Conservation (phyloP, 2,888 invertebrate species). For the Drosophila maculinotata region DNA sequence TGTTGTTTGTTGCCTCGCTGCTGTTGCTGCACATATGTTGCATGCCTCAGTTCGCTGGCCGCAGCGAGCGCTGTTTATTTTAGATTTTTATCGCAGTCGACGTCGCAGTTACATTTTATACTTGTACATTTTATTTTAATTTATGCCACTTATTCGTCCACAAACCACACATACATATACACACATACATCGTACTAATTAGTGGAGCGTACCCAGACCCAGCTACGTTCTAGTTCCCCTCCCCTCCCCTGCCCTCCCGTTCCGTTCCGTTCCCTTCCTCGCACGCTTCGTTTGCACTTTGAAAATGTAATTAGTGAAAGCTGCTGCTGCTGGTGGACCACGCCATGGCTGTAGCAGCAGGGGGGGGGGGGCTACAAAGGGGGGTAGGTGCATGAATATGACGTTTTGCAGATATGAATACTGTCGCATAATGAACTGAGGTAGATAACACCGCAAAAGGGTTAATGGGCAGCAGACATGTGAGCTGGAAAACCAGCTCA, state of each 20-base stretch:
- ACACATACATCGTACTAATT: slow-evolving; percentile 67
- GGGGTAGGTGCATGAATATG: slow-evolving; percentile 22
- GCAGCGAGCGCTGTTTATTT: slow-evolving; percentile 68
- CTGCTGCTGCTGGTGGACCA: slow-evolving; percentile 53
- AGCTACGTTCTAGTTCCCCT: slow-evolving; percentile 42
- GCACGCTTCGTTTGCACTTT: slow-evolving; percentile 81
- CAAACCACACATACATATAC: slow-evolving; percentile 18
- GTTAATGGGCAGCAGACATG: slow-evolving; percentile 73
- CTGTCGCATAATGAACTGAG: slow-evolving; percentile 76
- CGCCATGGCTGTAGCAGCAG: slow-evolving; percentile 9
- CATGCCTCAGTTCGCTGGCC: slow-evolving; percentile 61
- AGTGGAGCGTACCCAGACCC: slow-evolving; percentile 57
- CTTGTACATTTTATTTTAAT: slow-evolving; percentile 80
- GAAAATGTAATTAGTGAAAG: slow-evolving; percentile 81
- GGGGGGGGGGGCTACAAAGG: too few species aligned
- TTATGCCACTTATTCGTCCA: slow-evolving; percentile 74
- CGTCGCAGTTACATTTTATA: slow-evolving; percentile 76
- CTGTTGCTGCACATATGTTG: slow-evolving; percentile 53
- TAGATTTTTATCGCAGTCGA: slow-evolving; percentile 72
- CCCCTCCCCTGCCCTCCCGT: slow-evolving; percentile 7
- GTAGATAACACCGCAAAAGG: slow-evolving; percentile 66
- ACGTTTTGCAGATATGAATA: slow-evolving; percentile 65
- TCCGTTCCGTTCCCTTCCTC: slow-evolving; percentile 6
- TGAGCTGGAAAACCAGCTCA: slow-evolving; percentile 52
- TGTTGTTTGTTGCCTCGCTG: slow-evolving; percentile 16